Evolutionary conservation across 1,140 invertebrate genomes (phyloP), one percentile per base, ranked within the genome.

Genomic region (Tribolium castaneum): DNA sequence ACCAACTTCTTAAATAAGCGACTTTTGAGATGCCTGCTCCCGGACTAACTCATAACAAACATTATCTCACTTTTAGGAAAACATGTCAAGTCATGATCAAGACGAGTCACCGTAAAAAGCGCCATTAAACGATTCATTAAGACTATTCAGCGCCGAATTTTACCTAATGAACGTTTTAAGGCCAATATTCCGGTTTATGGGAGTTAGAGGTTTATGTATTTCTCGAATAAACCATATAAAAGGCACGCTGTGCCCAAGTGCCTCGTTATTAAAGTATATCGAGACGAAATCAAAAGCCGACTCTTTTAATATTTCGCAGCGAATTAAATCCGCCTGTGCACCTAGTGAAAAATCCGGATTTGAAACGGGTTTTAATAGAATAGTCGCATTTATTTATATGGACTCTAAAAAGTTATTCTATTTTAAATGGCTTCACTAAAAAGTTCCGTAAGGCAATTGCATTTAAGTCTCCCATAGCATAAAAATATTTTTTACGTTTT

Each of bases 151-250:
- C 13, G 6, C 50, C 14, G 50, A 39, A 49, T 75, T 75, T 59
- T 56, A 75, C 73, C 59, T 56, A 35, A 54, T 56, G 25, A 54
- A 54, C 49, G 14, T 73, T 73, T 73, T 73, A 73, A 73, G 71
- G 16, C 49, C 52, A 34, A 73, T 73, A 73, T 73, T 52, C 19
- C n/a, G 34, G 19, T 73, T 73, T 73, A 51, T 52, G 52, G 19
- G 22, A 73, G 71, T 51, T 35, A 56, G 30, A 73, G 71, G 71
- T 73, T 73, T 73, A 73, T 73, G 71, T 73, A 52, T 51, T 73
- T 73, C 59, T 6, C 5, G 19, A 59, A 59, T 59, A 59, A 59
- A 59, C 59, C 9, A 25, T 59, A 22, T 66, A 35, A 66, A 66
- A 66, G 59, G 19, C 14, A 16, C 9, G 54, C 6, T 59, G 10